Conservation (phyloP, 2,797 vertebrate genomes). For the Chelmon rostratus region DNA sequence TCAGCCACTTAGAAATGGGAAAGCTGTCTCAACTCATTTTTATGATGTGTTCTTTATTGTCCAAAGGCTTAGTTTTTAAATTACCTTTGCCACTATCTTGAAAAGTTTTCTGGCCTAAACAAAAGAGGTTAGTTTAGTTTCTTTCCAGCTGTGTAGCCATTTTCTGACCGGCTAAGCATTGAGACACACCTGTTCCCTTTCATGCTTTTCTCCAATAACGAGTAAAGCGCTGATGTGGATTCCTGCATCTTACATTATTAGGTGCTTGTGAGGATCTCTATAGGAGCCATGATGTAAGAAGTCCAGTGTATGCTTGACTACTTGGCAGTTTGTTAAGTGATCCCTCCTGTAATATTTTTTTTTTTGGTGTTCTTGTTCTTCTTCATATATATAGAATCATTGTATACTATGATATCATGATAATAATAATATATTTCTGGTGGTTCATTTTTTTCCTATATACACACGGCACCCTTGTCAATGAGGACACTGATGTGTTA, state of each 20-base stretch:
- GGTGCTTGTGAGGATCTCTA: constrained; percentile 1
- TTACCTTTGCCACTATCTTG: constrained; percentile 71
- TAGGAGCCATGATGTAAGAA: not conserved
- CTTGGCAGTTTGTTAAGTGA: not conserved
- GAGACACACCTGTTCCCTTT: constrained; percentile 42
- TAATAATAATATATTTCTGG: no score
- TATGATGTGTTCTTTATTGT: constrained; percentile 86
- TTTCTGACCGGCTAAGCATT: constrained; percentile 59
- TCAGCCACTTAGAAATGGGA: constrained; percentile 86
- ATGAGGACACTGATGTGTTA: not conserved
- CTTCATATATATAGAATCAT: no score
- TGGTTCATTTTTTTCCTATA: not conserved
- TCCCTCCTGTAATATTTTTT: no score
- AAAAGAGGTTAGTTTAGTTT: constrained; percentile 68
- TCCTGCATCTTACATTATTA: constrained; percentile 34
- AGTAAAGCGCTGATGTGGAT: constrained; percentile 56
- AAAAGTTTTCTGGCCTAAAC: constrained; percentile 72
- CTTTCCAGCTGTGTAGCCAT: constrained; percentile 47
- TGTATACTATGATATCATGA: no score
- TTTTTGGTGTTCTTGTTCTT: no score
- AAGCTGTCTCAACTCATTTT: constrained; percentile 85
- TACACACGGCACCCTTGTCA: no score
- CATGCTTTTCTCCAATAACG: constrained; percentile 45
- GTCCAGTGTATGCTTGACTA: not conserved
- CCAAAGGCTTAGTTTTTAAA: constrained; percentile 74